These are phyloP conservation scores for Tetrao urogallus DNA, from an alignment of 2,113 vertebrate species.

Conservation along the genomic window DNA sequence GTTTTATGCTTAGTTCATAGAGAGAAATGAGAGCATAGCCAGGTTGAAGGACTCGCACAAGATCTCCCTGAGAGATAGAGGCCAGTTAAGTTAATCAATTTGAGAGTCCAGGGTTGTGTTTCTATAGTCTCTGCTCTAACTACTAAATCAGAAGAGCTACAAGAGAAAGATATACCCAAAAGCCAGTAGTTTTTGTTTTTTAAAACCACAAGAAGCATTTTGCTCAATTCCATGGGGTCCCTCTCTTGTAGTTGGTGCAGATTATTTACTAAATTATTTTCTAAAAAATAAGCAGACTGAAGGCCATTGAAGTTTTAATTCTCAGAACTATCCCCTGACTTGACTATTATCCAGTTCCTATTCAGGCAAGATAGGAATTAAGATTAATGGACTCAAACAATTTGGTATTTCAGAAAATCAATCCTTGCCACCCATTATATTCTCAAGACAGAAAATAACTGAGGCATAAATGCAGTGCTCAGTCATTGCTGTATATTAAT, in stretches of 20 bases:
- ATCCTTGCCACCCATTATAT: conserved; percentile 65
- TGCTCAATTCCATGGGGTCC: not conserved
- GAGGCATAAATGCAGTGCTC: conserved; percentile 55
- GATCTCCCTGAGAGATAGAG: not conserved
- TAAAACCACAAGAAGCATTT: conserved; percentile 31
- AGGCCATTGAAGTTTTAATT: conserved; percentile 38
- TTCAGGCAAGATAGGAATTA: conserved; percentile 67
- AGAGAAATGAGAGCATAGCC: not conserved
- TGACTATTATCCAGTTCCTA: conserved; percentile 38
- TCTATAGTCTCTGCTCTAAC: conserved; percentile 45
- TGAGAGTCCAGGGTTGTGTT: not conserved
- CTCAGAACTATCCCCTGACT: conserved; percentile 38
- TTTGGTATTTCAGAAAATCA: conserved; percentile 62
- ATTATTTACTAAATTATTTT: conserved; percentile 40
- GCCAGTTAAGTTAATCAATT: not conserved
- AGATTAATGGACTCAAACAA: conserved; percentile 71
- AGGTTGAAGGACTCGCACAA: not conserved
- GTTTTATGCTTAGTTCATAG: conserved; percentile 1
- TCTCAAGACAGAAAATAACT: conserved; percentile 69
- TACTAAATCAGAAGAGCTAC: conserved; percentile 13
- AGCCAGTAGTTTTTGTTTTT: conserved; percentile 9
- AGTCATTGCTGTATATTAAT: conserved; percentile 59
- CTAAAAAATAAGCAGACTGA: not conserved
- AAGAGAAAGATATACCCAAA: conserved; percentile 17
- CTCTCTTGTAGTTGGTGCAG: not conserved